phyloP scores from a whole-genome alignment of 2,797 vertebrate genomes.

The Crocidura indochinensis region DNA sequence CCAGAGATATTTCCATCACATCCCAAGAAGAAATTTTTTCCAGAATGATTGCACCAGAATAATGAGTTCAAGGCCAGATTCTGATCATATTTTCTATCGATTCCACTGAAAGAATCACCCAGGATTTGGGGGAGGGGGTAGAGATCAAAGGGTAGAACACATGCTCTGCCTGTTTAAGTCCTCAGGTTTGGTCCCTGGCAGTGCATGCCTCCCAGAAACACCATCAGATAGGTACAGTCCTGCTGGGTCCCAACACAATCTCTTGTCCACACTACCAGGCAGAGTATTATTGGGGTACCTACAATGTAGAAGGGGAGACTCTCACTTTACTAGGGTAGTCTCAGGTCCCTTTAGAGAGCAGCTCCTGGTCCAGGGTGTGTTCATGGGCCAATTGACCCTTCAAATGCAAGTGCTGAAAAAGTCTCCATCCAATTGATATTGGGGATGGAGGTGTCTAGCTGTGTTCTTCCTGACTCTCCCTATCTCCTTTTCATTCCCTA shows the following conservation, averaged over 20 bases:
- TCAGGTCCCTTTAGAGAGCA: fast-evolving
- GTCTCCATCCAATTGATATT: neutral
- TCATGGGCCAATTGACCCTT: neutral
- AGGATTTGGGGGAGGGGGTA: no score
- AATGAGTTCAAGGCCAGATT: slow-evolving; percentile 20
- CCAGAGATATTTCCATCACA: neutral
- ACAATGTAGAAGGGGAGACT: fast-evolving
- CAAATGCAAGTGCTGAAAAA: neutral
- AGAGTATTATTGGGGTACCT: neutral
- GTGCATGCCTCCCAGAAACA: no score
- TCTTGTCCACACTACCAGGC: no score
- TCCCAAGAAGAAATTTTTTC: slow-evolving; percentile 6
- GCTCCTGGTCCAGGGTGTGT: no score
- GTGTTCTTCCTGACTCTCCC: neutral
- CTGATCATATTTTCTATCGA: slow-evolving; percentile 20
- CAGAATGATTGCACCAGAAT: slow-evolving; percentile 18
- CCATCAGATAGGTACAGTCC: no score
- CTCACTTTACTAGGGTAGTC: neutral
- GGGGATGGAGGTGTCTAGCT: no score
- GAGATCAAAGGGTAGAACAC: no score
- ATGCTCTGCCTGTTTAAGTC: no score
- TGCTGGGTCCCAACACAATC: no score
- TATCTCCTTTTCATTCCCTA: no score
- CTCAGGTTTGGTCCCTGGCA: no score
- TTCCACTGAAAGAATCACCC: neutral